Conservation (phyloP, 2,888 invertebrate genomes). For the Eupithecia dodoneata region DNA sequence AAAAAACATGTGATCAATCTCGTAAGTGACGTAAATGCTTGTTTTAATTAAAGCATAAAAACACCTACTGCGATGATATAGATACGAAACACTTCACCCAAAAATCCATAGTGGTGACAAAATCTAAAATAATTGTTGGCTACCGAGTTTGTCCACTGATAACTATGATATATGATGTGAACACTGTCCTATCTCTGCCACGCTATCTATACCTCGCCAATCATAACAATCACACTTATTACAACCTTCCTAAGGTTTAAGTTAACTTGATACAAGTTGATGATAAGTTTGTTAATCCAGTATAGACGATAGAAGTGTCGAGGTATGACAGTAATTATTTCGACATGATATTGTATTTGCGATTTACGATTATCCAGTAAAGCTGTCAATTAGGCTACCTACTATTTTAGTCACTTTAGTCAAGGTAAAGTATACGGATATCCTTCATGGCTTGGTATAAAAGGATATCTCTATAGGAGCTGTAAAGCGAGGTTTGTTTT, state of each 20-base stretch:
- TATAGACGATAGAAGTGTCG: constrained; percentile 53
- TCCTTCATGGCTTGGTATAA: background rate
- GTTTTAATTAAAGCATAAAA: constrained; percentile 36
- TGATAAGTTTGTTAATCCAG: constrained; percentile 28
- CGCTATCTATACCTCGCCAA: constrained; percentile 40
- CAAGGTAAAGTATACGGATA: background rate
- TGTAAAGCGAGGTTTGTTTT: background rate
- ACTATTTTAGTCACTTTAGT: background rate
- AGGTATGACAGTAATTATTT: constrained; percentile 58
- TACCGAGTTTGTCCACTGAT: constrained; percentile 61
- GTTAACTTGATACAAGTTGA: constrained; percentile 4
- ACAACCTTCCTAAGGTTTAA: constrained; percentile 21
- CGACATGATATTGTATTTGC: constrained; percentile 58
- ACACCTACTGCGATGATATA: constrained; percentile 32
- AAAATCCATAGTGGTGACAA: constrained; percentile 55
- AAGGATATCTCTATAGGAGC: background rate
- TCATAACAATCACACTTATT: constrained; percentile 19
- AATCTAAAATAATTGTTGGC: constrained; percentile 66
- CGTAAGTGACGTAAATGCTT: constrained; percentile 7
- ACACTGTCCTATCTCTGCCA: constrained; percentile 47
- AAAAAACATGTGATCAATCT: constrained; percentile 8
- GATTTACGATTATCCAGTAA: constrained; percentile 44
- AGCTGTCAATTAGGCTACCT: constrained; percentile 51
- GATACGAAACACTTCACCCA: constrained; percentile 47
- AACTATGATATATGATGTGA: constrained; percentile 64